Percentiles rank a stretch among this genome's conserved stretches.
Evolutionary conservation across 2,113 vertebrate genomes (phyloP).

Genomic region (Verasper variegatus): DNA sequence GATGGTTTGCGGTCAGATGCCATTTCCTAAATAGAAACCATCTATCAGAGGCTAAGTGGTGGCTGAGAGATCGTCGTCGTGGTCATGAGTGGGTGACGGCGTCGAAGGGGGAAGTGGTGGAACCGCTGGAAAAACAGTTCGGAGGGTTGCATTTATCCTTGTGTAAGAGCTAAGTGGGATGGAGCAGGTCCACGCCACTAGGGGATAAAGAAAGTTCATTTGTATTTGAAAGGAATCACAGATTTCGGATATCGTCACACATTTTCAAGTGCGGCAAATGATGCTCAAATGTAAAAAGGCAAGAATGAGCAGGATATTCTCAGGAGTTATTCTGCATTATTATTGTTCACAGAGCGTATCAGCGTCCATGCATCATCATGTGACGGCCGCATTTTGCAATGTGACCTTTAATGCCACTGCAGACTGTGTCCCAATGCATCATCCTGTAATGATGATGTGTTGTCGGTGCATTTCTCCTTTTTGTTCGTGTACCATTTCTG

Average conservation of each 20-base stretch:
- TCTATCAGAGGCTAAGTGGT: slow-evolving; percentile 78
- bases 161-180: slow-evolving; percentile 60
- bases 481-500: neutral
- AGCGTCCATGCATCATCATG: slow-evolving; percentile 27
- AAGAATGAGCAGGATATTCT: neutral
- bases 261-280: neutral
- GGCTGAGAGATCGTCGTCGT: slow-evolving; percentile 77
- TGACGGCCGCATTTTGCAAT: slow-evolving; percentile 19
- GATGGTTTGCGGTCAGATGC: slow-evolving; percentile 69
- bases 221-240: slow-evolving; percentile 31
- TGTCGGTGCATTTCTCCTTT: neutral
- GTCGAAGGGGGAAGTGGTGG: slow-evolving; percentile 68
- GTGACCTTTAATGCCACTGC: slow-evolving; percentile 36
- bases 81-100: slow-evolving; percentile 74
- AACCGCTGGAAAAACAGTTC: slow-evolving; percentile 63
- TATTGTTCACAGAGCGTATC: neutral
- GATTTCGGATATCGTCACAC: slow-evolving; percentile 2
- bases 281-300: neutral
- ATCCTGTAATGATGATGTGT: slow-evolving; percentile 28
- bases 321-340: neutral
- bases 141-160: slow-evolving; percentile 54
- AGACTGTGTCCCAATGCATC: slow-evolving; percentile 24
- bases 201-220: slow-evolving; percentile 51
- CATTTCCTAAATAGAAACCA: slow-evolving; percentile 79
- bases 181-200: slow-evolving; percentile 26